Conservation (phyloP, 2,888 invertebrate genomes). For the Caenorhabditis plicata region DNA sequence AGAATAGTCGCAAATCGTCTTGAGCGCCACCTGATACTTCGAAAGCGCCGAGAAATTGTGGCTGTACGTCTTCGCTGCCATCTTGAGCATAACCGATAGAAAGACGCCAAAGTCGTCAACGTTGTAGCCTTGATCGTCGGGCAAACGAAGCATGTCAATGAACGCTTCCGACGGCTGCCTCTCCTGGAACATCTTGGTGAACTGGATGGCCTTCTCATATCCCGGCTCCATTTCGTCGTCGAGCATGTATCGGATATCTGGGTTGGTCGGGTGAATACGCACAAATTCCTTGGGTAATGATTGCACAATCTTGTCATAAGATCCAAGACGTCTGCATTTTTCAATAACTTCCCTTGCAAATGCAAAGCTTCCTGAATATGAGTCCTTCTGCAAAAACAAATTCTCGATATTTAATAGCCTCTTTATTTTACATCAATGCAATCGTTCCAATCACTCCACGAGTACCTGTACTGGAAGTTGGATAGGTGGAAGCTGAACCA, state of each 20-base stretch:
- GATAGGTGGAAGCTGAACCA: slow-evolving; percentile 99
- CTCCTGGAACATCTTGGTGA: slow-evolving; percentile 39
- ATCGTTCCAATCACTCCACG: slow-evolving; percentile 76
- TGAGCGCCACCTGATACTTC: slow-evolving; percentile 72
- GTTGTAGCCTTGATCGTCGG: slow-evolving; percentile 79
- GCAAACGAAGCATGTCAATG: slow-evolving; percentile 20
- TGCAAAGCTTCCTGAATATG: slow-evolving; percentile 82
- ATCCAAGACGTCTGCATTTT: slow-evolving; percentile 83
- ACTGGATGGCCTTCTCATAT: slow-evolving; percentile 25
- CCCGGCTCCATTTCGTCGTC: slow-evolving; percentile 39
- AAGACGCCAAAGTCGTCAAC: slow-evolving; percentile 88
- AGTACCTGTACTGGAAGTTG: slow-evolving; percentile 98
- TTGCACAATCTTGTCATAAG: slow-evolving; percentile 87
- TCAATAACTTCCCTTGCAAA: slow-evolving; percentile 89
- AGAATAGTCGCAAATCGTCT: slow-evolving; percentile 82
- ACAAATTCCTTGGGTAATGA: slow-evolving; percentile 86
- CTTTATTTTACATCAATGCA: slow-evolving; percentile 58
- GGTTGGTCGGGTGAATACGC: slow-evolving; percentile 80
- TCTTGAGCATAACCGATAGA: slow-evolving; percentile 74
- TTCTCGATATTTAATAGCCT: neutral
- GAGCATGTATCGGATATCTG: slow-evolving; percentile 71
- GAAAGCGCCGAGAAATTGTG: slow-evolving; percentile 98
- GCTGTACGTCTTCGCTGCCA: slow-evolving; percentile 94
- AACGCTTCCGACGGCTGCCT: slow-evolving; percentile 40
- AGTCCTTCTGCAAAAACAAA: slow-evolving; percentile 34